Evolutionary conservation across 2,113 vertebrate species (phyloP).

Genomic region (Hiodon tergisus): DNA sequence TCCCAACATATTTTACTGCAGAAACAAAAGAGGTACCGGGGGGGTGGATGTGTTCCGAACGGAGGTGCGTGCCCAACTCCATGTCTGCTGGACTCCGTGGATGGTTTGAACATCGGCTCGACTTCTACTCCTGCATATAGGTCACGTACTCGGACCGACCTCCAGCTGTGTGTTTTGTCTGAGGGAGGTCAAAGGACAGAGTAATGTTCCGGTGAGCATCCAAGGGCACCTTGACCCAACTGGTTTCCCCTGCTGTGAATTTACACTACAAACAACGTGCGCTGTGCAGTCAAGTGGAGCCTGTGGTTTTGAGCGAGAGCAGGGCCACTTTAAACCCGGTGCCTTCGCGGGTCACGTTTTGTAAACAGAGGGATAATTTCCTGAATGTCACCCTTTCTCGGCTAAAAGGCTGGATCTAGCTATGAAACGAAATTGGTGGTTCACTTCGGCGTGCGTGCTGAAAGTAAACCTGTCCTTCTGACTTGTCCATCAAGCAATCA

Average conservation of each 20-base stretch:
- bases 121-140: too few species aligned
- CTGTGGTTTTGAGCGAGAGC: not conserved
- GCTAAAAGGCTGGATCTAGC: not conserved
- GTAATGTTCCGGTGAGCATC: too few species aligned
- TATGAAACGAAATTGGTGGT: not conserved
- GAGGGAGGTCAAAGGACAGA: too few species aligned
- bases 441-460: not conserved
- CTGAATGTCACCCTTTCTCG: not conserved
- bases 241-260: not conserved
- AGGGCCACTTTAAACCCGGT: not conserved
- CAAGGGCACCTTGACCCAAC: not conserved
- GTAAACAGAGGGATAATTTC: constrained; percentile 2
- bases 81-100: too few species aligned
- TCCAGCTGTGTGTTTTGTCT: too few species aligned
- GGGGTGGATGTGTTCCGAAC: too few species aligned
- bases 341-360: not conserved
- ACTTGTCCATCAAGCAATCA: not conserved
- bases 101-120: too few species aligned
- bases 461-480: not conserved
- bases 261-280: constrained; percentile 12
- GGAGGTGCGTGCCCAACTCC: too few species aligned
- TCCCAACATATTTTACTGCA: not conserved
- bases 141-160: too few species aligned
- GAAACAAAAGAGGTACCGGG: not conserved
- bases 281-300: not conserved